These are phyloP conservation scores for Campylomormyrus numenius DNA, from an alignment of 2,113 vertebrate genomes.

Conservation along the genomic window DNA sequence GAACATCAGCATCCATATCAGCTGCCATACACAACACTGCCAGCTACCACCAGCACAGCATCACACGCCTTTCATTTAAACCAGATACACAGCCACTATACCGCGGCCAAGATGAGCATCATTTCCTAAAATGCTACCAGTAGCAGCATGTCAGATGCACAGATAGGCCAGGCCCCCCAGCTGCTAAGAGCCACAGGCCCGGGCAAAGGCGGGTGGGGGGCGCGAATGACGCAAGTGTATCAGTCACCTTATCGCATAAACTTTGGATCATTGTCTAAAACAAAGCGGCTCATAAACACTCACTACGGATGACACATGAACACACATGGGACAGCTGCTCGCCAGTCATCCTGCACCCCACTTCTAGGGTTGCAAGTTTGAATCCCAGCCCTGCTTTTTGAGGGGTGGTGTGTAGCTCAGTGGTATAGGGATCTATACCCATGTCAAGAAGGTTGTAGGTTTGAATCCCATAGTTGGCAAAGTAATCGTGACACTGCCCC, in stretches of 20 bases:
- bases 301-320: too few species aligned
- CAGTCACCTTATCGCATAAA: not conserved
- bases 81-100: not conserved
- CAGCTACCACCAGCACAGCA: not conserved
- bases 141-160: too few species aligned
- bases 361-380: not conserved
- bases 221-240: not conserved
- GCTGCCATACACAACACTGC: not conserved
- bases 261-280: not conserved
- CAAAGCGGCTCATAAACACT: too few species aligned
- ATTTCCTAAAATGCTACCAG: too few species aligned
- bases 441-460: too few species aligned
- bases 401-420: too few species aligned
- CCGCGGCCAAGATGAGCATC: too few species aligned
- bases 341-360: not conserved
- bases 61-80: not conserved
- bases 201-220: not conserved
- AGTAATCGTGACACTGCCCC: too few species aligned
- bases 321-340: not conserved
- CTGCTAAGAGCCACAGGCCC: not conserved
- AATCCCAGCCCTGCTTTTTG: too few species aligned
- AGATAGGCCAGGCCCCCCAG: too few species aligned
- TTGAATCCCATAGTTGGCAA: too few species aligned
- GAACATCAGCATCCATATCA: not conserved
- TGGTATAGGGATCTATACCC: too few species aligned